These are phyloP conservation scores for Drosophila stalkeri DNA, from an alignment of 2,888 invertebrate species.

Conservation along the genomic window DNA sequence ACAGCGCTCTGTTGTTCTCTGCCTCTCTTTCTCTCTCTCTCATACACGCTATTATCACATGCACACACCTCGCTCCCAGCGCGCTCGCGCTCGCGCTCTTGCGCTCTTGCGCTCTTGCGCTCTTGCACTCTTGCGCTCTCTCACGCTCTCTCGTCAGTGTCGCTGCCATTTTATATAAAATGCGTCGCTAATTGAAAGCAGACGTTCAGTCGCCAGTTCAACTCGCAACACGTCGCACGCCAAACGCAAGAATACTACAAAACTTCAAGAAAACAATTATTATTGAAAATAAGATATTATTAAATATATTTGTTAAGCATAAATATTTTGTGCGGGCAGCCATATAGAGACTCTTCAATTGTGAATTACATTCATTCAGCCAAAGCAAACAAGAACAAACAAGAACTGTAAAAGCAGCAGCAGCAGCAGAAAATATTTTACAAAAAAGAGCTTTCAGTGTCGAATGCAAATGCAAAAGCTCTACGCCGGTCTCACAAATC, in stretches of 20 bases:
- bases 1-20: constrained; percentile 10
- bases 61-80: constrained; percentile 22
- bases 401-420: constrained; percentile 21
- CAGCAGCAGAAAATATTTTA: constrained; percentile 29
- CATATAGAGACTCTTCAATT: constrained; percentile 55
- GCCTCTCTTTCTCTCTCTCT: constrained; percentile 10
- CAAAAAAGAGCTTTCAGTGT: constrained; percentile 39
- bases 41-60: constrained; percentile 10
- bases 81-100: neutral
- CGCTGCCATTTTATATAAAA: constrained; percentile 82
- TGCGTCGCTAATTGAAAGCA: constrained; percentile 85
- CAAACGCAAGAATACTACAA: constrained; percentile 16
- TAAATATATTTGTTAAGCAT: constrained; percentile 34
- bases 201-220: constrained; percentile 88
- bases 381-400: constrained; percentile 16
- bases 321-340: constrained; percentile 44
- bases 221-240: constrained; percentile 65
- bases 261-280: constrained; percentile 17
- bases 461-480: constrained; percentile 69
- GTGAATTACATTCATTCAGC: constrained; percentile 67
- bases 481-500: constrained; percentile 78
- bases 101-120: neutral
- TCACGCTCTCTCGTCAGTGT: constrained; percentile 11
- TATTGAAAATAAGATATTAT: constrained; percentile 23
- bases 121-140: constrained; percentile 8